Conservation (phyloP, 2,113 vertebrate species). For the Channa argus region DNA sequence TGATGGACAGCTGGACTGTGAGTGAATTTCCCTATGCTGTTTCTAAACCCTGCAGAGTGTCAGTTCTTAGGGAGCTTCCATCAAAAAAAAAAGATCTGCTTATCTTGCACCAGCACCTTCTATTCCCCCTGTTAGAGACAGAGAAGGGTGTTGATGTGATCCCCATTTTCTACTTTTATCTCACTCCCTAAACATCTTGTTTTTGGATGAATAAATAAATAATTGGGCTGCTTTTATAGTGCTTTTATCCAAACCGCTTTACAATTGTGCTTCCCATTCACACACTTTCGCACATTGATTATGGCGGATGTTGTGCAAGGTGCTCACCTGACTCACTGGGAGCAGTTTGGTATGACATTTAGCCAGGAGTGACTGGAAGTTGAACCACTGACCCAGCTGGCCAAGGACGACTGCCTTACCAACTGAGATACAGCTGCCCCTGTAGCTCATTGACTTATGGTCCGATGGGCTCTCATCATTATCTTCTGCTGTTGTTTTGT, state of each 20-base stretch:
- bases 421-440: no score
- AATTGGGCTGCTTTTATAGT: no score
- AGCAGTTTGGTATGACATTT: no score
- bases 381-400: no score
- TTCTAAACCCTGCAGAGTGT: conserved; percentile 20
- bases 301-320: no score
- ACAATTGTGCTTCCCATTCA: no score
- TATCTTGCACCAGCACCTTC: conserved; percentile 38
- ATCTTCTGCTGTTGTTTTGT: conserved; percentile 43
- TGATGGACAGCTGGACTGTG: conserved; percentile 27
- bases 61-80: conserved; percentile 33
- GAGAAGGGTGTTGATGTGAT: conserved; percentile 37
- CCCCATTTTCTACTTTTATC: conserved; percentile 21
- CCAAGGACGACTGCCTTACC: no score
- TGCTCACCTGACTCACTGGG: no score
- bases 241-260: no score
- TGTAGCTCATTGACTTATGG: conserved; percentile 31
- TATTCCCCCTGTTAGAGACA: conserved; percentile 9
- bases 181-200: conserved; percentile 42
- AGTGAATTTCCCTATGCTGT: background rate
- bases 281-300: no score
- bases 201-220: conserved; percentile 23
- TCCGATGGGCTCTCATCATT: conserved; percentile 45
- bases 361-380: no score
- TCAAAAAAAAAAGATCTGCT: conserved; percentile 53